These are phyloP conservation scores for Euplexia lucipara DNA, from an alignment of 2,888 invertebrate genomes.

Conservation along the genomic window DNA sequence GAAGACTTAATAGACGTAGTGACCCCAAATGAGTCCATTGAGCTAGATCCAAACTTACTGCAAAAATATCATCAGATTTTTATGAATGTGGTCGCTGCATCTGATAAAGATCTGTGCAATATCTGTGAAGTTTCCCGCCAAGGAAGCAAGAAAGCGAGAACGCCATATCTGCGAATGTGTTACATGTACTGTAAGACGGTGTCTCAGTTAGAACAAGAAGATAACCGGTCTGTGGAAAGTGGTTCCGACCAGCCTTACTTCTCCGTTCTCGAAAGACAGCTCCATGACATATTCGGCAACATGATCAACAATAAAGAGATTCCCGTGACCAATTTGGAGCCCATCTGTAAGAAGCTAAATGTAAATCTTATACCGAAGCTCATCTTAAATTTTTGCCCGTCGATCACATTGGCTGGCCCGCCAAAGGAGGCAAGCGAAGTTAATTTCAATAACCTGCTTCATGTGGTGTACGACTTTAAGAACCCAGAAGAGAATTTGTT, in stretches of 20 bases:
- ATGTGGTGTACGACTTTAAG: slow-evolving; percentile 85
- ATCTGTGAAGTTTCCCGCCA: slow-evolving; percentile 82
- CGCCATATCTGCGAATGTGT: slow-evolving; percentile 89
- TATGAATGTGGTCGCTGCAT: slow-evolving; percentile 87
- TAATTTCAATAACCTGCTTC: slow-evolving; percentile 82
- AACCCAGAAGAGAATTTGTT: slow-evolving; percentile 88
- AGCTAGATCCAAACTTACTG: slow-evolving; percentile 78
- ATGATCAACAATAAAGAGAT: slow-evolving; percentile 93
- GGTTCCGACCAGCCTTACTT: slow-evolving; percentile 84
- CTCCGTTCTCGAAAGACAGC: slow-evolving; percentile 87
- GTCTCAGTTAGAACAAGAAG: slow-evolving; percentile 86
- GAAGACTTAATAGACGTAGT: slow-evolving; percentile 85
- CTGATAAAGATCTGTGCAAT: slow-evolving; percentile 87
- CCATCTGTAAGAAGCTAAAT: slow-evolving; percentile 93
- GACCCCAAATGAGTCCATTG: slow-evolving; percentile 69
- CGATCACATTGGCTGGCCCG: slow-evolving; percentile 87
- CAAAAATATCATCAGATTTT: slow-evolving; percentile 88
- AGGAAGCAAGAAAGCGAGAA: slow-evolving; percentile 81
- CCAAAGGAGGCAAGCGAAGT: slow-evolving; percentile 82
- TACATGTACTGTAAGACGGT: slow-evolving; percentile 91
- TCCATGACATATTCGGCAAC: slow-evolving; percentile 92
- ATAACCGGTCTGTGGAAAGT: slow-evolving; percentile 74
- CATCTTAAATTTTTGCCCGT: slow-evolving; percentile 93
- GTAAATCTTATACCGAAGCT: slow-evolving; percentile 94
- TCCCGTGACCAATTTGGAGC: slow-evolving; percentile 93